Base-by-base conservation (phyloP, 2,888 invertebrate genomes). In the Thymelicus acteon region DNA sequence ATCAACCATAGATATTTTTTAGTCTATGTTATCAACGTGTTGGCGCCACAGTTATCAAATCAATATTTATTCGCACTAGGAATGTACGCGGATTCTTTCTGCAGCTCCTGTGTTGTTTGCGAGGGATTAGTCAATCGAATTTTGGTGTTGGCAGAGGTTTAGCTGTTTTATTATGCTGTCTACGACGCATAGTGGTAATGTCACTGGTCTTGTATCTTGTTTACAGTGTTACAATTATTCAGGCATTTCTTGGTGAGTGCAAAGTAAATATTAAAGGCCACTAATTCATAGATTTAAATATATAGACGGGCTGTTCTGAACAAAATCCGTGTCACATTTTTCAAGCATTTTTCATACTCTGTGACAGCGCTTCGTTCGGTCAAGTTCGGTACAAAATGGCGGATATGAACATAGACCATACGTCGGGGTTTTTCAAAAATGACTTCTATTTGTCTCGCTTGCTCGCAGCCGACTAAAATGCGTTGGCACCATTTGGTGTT, bases 1-100 rank as follows among this genome's bases (percentile, higher is more conserved):
- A 63, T 62, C 60, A 61, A 54, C 47, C 8, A 44, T 44, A 31
- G 31, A 31, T 31, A 31, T 31, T 5, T 31, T 31, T 31, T 31
- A 31, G 31, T 31, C 31, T 31, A 31, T 31, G 31, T 31, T 31
- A 31, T 31, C 31, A 5, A 31, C 1, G 31, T 3, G 3, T 60
- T 68, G 68, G 69, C 71, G 74, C 72, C 70, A 64, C 7, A 60
- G 66, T 72, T 72, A 72, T 72, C 72, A 52, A 57, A 39, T 61
- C 60, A 73, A 72, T 75, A 72, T 75, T 75, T 73, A 48, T 44
- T 71, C 64, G 72, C 37, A 75, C 74, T 62, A n/a, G 58, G 39
- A 72, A 58, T 52, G 73, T 52, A 73, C 73, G 71, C 71, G 71
- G 71, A 71, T 66, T 52, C 71, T 71, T 66, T 71, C 44, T 54